Evolutionary conservation across 2,888 invertebrate genomes (phyloP), one percentile per base, ranked within the genome.

Genomic region (Stegana nigrithorax): DNA sequence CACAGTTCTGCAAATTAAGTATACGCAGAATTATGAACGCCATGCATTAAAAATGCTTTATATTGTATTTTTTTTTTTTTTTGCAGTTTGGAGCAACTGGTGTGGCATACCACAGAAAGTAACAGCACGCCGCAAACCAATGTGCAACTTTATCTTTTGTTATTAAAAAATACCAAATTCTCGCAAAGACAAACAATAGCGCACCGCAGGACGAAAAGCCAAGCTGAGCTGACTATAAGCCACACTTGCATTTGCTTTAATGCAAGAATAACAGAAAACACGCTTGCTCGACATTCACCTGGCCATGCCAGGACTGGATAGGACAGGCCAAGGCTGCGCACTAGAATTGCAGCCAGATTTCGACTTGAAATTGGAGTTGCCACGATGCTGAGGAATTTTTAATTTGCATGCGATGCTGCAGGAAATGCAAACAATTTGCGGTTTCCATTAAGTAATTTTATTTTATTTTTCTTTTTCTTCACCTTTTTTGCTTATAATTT

Each of bases 131-230:
- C n/a, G 47, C 12, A 23, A 50, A 47, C 19, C 45, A 45, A 23
- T 45, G 14, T 21, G 45, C 25, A 50, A 50, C n/a, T 50, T 50
- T 50, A 50, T 23, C 6, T 73, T 68, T 71, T 74, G 71, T 76
- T 76, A 74, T 78, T 78, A 76, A 78, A 73, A 78, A 78, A 78
- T 78, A 69, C 73, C 75, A 75, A 71, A 76, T 78, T 78, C 76
- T 78, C 72, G 75, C 69, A 74, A 78, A 76, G 77, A 76, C 76
- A 76, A 78, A 76, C 76, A 78, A 76, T 76, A 76, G 76, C 73
- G 69, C 69, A 75, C 73, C 67, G 25, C 63, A 66, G 42, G 36
- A 7, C 10, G n/a, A 36, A 36, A 3, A 36, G 1, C 36, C 10
- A 36, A 3, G 4, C n/a, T 36, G 36, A 10, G 36, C n/a, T n/a